Base-by-base conservation (phyloP, 2,888 invertebrate species). In the Seladonia tumulorum region DNA sequence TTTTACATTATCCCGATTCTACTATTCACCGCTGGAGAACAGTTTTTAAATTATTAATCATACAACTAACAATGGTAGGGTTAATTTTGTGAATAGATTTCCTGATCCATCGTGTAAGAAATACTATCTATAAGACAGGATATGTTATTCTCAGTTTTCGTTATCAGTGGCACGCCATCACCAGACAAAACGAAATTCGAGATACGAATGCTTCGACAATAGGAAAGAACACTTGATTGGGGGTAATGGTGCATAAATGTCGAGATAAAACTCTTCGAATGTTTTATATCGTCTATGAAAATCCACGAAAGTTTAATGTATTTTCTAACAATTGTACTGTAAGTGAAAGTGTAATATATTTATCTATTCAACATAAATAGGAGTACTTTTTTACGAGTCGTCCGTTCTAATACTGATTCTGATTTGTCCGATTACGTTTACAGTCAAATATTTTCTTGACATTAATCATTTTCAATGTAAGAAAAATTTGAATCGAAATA, bases 341-440 rank as follows among this genome's bases (percentile, higher is more conserved):
- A 90, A 91, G 91, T 90, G 90, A 92, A 92, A 92, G 91, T 92
- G 91, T 93, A 93, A 93, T 93, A 93, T 93, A 93, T 93, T 93
- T 93, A 92, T 93, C 92, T 93, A 93, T 89, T 91, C 91, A 90
- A 91, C 85, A 90, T 78, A 83, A 70, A 79, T 18, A 42, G 14
- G 16, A 63, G 14, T 81, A 42, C 47, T 76, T 22, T 16, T 75
- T 74, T 49, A 22, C 45, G 57, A 22, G 53, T 73, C 18, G 29
- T 18, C 60, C 2, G n/a, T 70, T 60, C 16, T 53, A 66, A 60
- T 1, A 66, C 29, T 66, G 25, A 53, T 73, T 66, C 29, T 49
- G 35, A 14, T 63, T 29, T 22, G 29, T 45, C 53, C 42, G 68
- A 42, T 29, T 12, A n/a, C 39, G 10, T 25, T 18, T 7, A 10